These are phyloP conservation scores for Lontra canadensis DNA, from an alignment of 2,113 vertebrate genomes.

Conservation along the genomic window DNA sequence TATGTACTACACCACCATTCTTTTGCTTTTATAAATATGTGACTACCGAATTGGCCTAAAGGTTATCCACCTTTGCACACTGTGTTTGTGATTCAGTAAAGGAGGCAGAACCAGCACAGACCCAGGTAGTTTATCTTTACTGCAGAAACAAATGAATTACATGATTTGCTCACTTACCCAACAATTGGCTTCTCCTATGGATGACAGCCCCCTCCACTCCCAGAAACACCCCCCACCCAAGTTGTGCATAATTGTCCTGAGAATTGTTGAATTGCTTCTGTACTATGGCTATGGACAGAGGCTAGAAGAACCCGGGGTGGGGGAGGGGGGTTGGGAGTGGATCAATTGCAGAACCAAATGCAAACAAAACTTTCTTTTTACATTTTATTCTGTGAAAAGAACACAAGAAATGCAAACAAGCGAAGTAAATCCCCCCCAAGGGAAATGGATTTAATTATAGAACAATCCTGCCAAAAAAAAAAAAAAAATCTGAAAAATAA, in stretches of 20 bases:
- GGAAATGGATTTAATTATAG: slow-evolving; percentile 78
- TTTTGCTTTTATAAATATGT: neutral
- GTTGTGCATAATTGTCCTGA: neutral
- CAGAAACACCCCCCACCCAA: neutral
- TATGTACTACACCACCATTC: neutral
- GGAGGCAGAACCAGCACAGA: neutral
- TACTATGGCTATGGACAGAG: neutral
- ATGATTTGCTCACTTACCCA: slow-evolving; percentile 29
- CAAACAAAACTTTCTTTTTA: slow-evolving; percentile 48
- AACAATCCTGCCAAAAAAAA: slow-evolving; percentile 60
- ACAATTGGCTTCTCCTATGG: slow-evolving; percentile 17
- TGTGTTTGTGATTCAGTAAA: neutral
- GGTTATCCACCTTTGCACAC: neutral
- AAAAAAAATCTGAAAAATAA: slow-evolving; percentile 69
- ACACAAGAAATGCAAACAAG: slow-evolving; percentile 54
- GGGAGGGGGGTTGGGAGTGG: rapidly evolving
- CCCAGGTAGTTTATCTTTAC: slow-evolving; percentile 37
- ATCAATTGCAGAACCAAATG: neutral
- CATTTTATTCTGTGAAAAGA: slow-evolving; percentile 46
- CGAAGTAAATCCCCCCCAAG: slow-evolving; percentile 43
- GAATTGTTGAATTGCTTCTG: slow-evolving; percentile 41
- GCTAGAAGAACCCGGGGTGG: neutral
- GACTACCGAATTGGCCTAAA: neutral
- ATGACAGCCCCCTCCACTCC: neutral
- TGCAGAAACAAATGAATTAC: neutral